These are phyloP conservation scores for Thryonomys swinderianus DNA, from an alignment of 2,113 vertebrate genomes.

Conservation along the genomic window DNA sequence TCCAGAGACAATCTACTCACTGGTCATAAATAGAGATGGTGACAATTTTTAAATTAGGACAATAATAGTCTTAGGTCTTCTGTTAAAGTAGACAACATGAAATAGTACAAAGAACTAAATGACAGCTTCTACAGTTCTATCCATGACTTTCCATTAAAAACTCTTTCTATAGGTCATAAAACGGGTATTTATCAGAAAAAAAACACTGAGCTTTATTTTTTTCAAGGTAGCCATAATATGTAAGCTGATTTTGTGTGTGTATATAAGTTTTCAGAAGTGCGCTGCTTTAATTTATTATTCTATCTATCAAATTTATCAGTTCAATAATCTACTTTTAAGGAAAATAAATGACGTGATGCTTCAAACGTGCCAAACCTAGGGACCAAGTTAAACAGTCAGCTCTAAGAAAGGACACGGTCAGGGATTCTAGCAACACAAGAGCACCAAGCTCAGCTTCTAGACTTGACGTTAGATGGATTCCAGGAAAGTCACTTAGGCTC, in stretches of 20 bases:
- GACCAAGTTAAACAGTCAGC: background rate
- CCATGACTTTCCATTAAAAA: conserved; percentile 15
- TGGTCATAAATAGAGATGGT: conserved; percentile 52
- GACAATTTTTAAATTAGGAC: conserved; percentile 43
- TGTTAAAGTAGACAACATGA: conserved; percentile 32
- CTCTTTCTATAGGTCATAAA: background rate
- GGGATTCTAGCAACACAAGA: background rate
- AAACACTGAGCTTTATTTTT: background rate
- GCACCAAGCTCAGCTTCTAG: background rate
- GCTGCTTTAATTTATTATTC: background rate
- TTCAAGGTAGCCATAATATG: background rate
- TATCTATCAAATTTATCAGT: background rate
- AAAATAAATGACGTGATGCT: background rate
- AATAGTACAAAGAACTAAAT: conserved; percentile 44
- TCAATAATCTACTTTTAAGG: background rate
- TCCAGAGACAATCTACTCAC: conserved; percentile 12
- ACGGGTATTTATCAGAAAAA: background rate
- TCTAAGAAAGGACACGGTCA: background rate
- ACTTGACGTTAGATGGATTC: background rate
- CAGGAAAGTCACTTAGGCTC: background rate
- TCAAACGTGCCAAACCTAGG: background rate
- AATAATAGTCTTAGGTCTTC: conserved; percentile 43
- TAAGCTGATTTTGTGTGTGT: background rate
- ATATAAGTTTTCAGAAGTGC: background rate
- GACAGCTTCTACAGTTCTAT: conserved; percentile 36